A percentile compares a stretch with the other conserved stretches of the same genome.
Evolutionary conservation across 53 echinoderm and acorn worm species (phyloP).

Genomic region (Echinarachnius parma): DNA sequence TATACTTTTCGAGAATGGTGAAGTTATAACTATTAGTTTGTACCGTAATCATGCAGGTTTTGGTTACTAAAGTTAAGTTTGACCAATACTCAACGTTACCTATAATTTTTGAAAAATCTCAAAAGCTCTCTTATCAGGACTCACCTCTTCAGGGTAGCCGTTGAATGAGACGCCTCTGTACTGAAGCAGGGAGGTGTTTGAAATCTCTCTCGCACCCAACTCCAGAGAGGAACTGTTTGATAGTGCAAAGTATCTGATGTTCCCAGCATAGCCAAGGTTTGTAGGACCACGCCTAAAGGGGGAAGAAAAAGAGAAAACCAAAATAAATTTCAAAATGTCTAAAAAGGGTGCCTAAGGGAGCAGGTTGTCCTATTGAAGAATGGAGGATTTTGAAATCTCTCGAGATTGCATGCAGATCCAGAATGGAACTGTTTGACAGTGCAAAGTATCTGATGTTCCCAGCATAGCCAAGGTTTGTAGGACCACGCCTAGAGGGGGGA

Average conservation of each 20-base stretch:
- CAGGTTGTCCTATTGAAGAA: too few relatives aligned
- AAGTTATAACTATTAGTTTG: too few relatives aligned
- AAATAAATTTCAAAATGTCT: too few relatives aligned
- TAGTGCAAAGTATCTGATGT: conserved; percentile 57
- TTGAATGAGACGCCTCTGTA: conserved; percentile 64
- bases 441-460: conserved; percentile 65
- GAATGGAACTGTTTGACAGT: conserved; percentile 58
- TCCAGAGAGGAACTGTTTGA: conserved; percentile 41
- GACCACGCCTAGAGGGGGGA: conserved; percentile 61
- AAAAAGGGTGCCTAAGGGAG: too few relatives aligned
- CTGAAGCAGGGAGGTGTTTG: conserved; percentile 44
- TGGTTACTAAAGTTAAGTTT: too few relatives aligned
- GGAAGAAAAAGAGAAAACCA: too few relatives aligned
- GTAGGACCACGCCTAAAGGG: conserved; percentile 75
- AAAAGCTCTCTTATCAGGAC: conserved; percentile 7
- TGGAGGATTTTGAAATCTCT: too few relatives aligned
- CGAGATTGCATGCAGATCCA: too few relatives aligned
- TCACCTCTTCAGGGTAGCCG: conserved; percentile 68
- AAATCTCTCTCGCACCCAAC: conserved; percentile 42
- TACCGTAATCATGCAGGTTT: too few relatives aligned
- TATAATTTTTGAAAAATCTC: neutral
- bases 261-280: conserved; percentile 76
- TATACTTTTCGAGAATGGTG: too few relatives aligned
- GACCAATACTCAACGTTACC: neutral
- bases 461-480: conserved; percentile 75